Evolutionary conservation across 2,113 vertebrate genomes (phyloP), one percentile per base, ranked within the genome.

Genomic region (Alces alces): DNA sequence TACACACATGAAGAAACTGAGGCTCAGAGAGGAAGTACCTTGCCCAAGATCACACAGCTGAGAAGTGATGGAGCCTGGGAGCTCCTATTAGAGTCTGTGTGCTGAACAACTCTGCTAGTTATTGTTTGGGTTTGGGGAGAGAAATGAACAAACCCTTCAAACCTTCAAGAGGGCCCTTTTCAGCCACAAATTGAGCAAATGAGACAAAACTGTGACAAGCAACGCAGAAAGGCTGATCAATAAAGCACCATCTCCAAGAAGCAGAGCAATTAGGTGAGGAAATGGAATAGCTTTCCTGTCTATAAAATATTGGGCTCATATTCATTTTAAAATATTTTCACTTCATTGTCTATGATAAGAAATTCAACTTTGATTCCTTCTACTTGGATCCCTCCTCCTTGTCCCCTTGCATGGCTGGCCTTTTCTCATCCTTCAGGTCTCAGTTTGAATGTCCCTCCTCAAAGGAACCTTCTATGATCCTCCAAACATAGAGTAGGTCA

Each of bases 261-360:
- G 84, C 95, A 70, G 92, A 96, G 95, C 79, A 95, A 90, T 96
- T 96, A 93, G 50, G 70, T 92, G 85, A 92, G 79, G 91, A 97
- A 97, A 96, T 57, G 52, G 66, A 87, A 88, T 84, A 28, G 58
- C 89, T 95, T 95, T 97, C 64, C 36, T 61, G 58, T 92, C 96
- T 96, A 88, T 96, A 79, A 93, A 93, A 97, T 90, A 76, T 96
- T 89, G 60, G 61, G 82, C 30, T 84, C 47, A 2, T 86, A 95
- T 89, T 97, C 87, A 98, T 97, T 96, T 92, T 45, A 94, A 96
- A 93, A 92, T 84, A 86, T 93, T 98, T 96, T 96, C 88, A 96
- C 89, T 93, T 96, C 82, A 83, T 96, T 97, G 92, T 96, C 57
- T 52, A 45, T 50, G 73, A 87, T 83, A 96, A 92, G 85, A 96